A percentile compares a stretch with the other conserved stretches of the same genome.
Evolutionary conservation across 2,113 vertebrate genomes (phyloP).

Genomic region (Nansenia antarctica): DNA sequence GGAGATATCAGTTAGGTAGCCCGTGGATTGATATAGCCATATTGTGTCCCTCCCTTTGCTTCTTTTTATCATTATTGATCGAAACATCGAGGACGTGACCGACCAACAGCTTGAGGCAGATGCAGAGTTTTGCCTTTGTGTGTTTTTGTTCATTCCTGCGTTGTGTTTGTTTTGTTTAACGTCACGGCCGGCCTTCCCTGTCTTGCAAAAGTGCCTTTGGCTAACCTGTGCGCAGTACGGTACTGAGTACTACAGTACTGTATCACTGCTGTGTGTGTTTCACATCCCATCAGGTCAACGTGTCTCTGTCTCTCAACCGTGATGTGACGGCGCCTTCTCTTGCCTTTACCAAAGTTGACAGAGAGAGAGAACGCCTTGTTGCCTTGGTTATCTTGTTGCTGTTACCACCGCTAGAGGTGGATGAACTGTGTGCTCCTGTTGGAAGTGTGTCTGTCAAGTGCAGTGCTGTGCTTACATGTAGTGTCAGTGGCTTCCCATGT

Average conservation of each 20-base stretch:
- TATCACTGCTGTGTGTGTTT: conserved; percentile 11
- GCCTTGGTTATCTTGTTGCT: not conserved
- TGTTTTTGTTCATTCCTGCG: conserved; percentile 18
- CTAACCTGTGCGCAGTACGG: conserved; percentile 12
- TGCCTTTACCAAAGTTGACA: too few species aligned
- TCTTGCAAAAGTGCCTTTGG: conserved; percentile 57
- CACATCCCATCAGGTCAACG: not conserved
- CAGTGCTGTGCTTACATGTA: too few species aligned
- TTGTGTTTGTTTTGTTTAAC: conserved; percentile 30
- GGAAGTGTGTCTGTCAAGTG: conserved; percentile 29
- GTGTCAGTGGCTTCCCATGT: not conserved
- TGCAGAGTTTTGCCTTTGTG: conserved; percentile 12
- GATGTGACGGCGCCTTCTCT: conserved; percentile 36
- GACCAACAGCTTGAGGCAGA: not conserved
- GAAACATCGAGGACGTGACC: not conserved
- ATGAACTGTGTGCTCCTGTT: conserved; percentile 5
- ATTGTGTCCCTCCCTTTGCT: not conserved
- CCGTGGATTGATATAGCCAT: conserved; percentile 1
- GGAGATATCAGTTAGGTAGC: not conserved
- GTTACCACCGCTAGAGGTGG: not conserved
- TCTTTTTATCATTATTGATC: not conserved
- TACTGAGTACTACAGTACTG: conserved; percentile 18
- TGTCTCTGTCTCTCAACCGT: conserved; percentile 21
- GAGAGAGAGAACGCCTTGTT: conserved; percentile 22
- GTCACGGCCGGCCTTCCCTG: conserved; percentile 12